These are phyloP conservation scores for Sebastiscus albofasciatus DNA, from an alignment of 2,797 vertebrate species.

Conservation along the genomic window DNA sequence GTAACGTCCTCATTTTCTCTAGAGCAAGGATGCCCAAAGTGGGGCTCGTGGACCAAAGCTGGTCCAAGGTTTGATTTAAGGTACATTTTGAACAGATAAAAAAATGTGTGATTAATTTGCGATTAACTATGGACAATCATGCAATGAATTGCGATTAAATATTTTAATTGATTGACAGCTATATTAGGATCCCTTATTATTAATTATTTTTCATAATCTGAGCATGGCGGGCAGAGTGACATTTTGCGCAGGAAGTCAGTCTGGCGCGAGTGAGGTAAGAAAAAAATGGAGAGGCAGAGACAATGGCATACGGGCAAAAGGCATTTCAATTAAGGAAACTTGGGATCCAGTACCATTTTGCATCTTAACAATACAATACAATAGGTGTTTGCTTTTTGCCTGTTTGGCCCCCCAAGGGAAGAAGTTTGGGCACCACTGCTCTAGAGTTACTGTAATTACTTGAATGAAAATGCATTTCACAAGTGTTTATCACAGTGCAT, in stretches of 20 bases:
- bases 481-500: slow-evolving; percentile 35
- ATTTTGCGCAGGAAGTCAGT: not conserved
- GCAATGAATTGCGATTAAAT: no score
- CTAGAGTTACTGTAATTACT: not conserved
- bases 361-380: not conserved
- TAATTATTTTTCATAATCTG: not conserved
- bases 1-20: not conserved
- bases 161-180: no score
- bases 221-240: not conserved
- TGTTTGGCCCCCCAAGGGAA: not conserved
- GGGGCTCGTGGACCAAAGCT: no score
- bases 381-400: not conserved
- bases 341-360: not conserved
- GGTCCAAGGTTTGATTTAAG: no score
- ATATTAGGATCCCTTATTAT: not conserved
- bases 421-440: not conserved
- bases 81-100: no score
- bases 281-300: not conserved
- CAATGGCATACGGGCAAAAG: not conserved
- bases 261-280: not conserved
- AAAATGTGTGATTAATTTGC: no score
- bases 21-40: not conserved
- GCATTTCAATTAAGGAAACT: not conserved
- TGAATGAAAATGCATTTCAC: slow-evolving; percentile 1
- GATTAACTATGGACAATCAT: no score